Base-by-base conservation (phyloP, 2,888 invertebrate genomes). In the Cataglyphis rosenhaueri region DNA sequence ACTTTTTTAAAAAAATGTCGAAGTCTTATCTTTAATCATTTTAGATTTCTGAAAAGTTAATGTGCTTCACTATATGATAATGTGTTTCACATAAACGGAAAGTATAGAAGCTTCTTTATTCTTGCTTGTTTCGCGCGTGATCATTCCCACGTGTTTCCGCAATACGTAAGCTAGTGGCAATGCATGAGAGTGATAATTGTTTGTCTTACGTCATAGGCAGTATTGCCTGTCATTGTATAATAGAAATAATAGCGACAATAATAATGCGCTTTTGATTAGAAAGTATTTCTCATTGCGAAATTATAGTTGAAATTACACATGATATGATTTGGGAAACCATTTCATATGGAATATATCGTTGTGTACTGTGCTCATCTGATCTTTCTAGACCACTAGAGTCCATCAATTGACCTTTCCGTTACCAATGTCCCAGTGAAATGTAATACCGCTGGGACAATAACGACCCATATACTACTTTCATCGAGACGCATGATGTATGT, bases 341-440 rank as follows among this genome's bases (percentile, higher is more conserved):
- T 76, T 65, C 38, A 15, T 25, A 29, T 29, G 4, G 4, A n/a
- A 76, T 55, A 38, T 57, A 15, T 76, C 41, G 38, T n/a, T 25
- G 55, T 18, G 5, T 21, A 38, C 6, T 8, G 12, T 21, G 21
- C 21, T 35, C 25, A 12, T 59, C 18, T 35, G 71, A 78, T 44
- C 78, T 79, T 71, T 79, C 78, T 32, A 32, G 73, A 15, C 59
- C 74, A 44, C 78, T 44, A 32, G 78, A 79, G 25, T 59, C n/a
- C 74, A 59, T 73, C 78, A 79, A 79, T 79, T 79, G 73, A 79
- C 78, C 78, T 79, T 79, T 71, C 71, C 78, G 78, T 71, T 71
- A 78, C 76, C 55, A 25, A 70, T 78, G 71, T 71, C 73, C 59
- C 44, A 18, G 44, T 18, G 78, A 79, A 79, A 79, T 35, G 78